A percentile compares a stretch with the other conserved stretches of the same genome.
phyloP scores from a whole-genome alignment of 2,888 invertebrate genomes.

The Loripinus fragilis region DNA sequence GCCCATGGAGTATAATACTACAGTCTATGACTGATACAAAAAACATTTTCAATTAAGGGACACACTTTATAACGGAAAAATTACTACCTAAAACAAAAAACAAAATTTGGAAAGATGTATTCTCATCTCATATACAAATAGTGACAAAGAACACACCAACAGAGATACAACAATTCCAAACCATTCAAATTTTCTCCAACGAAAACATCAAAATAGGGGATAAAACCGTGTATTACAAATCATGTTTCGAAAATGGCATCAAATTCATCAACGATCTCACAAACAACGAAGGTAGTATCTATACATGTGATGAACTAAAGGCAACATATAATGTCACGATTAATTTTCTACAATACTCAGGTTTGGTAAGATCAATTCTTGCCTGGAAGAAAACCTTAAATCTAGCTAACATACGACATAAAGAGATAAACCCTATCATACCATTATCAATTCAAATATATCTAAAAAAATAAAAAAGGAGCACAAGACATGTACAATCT shows the following conservation, averaged over 20 bases:
- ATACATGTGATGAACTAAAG: background rate
- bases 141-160: background rate
- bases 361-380: background rate
- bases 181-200: background rate
- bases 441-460: background rate
- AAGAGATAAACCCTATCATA: background rate
- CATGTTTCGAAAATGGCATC: background rate
- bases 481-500: background rate
- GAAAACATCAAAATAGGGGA: background rate
- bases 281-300: no score
- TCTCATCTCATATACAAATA: background rate
- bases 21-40: background rate
- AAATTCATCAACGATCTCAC: no score
- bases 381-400: background rate
- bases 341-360: conserved; percentile 2
- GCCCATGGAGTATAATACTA: background rate
- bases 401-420: background rate
- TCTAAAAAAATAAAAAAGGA: background rate
- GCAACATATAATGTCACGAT: background rate
- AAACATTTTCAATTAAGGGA: background rate
- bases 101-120: background rate
- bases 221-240: background rate
- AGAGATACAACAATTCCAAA: background rate
- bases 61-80: background rate
- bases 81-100: background rate